phyloP scores from a whole-genome alignment of 2,888 invertebrate species.

The Keiferia lycopersicella region DNA sequence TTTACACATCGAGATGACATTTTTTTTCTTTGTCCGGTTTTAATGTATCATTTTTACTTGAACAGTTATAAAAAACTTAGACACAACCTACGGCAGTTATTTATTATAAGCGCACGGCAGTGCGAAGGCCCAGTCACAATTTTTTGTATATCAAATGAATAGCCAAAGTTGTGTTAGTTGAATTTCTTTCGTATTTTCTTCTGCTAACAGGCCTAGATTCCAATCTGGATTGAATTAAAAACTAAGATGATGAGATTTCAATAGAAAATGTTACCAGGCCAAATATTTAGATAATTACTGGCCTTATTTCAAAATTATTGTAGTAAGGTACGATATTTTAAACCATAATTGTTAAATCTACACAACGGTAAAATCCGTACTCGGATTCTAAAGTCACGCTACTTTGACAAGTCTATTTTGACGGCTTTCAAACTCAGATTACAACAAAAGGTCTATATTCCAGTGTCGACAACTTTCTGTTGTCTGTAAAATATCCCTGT shows the following conservation, averaged over 20 bases:
- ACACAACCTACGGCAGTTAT: not conserved
- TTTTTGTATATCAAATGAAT: not conserved
- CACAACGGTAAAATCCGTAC: not conserved
- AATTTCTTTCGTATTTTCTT: not conserved
- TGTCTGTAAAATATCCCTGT: no score
- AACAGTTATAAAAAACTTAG: conserved; percentile 6
- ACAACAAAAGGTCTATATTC: no score
- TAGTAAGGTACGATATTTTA: not conserved
- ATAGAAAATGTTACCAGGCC: not conserved
- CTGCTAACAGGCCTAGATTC: not conserved
- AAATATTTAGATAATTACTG: not conserved
- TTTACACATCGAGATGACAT: conserved; percentile 38
- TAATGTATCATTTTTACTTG: conserved; percentile 5
- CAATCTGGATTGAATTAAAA: not conserved
- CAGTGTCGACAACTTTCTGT: no score
- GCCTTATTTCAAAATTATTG: not conserved
- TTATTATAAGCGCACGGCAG: not conserved
- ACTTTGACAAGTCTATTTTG: not conserved
- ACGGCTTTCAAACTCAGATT: not conserved
- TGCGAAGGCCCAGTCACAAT: not conserved
- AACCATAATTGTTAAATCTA: not conserved
- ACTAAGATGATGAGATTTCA: not conserved
- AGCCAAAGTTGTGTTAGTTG: not conserved
- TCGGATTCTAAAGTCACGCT: not conserved
- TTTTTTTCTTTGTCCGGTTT: conserved; percentile 5